These are phyloP conservation scores for Patella vulgata DNA, from an alignment of 1,140 invertebrate species.

Conservation along the genomic window DNA sequence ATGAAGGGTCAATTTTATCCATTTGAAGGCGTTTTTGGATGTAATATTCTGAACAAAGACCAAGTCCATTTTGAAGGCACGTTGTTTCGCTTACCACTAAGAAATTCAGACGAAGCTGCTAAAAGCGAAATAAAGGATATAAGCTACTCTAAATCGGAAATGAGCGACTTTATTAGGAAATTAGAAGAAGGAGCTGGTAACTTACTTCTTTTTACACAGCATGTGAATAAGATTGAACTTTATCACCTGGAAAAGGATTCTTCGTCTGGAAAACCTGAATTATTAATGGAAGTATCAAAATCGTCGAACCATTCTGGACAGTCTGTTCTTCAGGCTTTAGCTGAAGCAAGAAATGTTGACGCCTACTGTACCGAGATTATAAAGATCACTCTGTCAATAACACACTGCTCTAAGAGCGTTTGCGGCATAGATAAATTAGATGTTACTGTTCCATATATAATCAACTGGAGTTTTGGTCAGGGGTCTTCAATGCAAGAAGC, in stretches of 20 bases:
- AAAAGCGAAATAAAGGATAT: slow-evolving; percentile 50
- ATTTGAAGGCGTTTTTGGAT: slow-evolving; percentile 54
- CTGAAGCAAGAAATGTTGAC: background rate
- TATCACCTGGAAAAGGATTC: slow-evolving; percentile 39
- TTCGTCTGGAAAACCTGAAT: slow-evolving; percentile 3
- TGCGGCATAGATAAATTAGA: background rate
- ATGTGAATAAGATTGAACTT: slow-evolving; percentile 50
- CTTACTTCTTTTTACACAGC: slow-evolving; percentile 60
- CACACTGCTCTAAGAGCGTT: background rate
- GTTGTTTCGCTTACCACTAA: slow-evolving; percentile 55
- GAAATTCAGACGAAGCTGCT: slow-evolving; percentile 42
- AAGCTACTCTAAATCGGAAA: slow-evolving; percentile 44
- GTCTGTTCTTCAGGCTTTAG: background rate
- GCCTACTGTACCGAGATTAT: slow-evolving; percentile 6
- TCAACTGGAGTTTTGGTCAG: slow-evolving; percentile 37
- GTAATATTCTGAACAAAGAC: slow-evolving; percentile 15
- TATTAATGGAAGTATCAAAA: slow-evolving; percentile 21
- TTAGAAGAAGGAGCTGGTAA: slow-evolving; percentile 44
- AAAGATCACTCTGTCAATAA: background rate
- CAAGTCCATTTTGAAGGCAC: slow-evolving; percentile 42
- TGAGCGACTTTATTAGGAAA: slow-evolving; percentile 47
- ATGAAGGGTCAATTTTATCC: slow-evolving; percentile 27
- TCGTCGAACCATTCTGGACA: background rate
- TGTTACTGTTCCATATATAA: slow-evolving; percentile 20
- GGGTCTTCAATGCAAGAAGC: background rate